Evolutionary conservation across 2,113 vertebrate species (phyloP), one percentile per base, ranked within the genome.

Genomic region (Chroicocephalus ridibundus): DNA sequence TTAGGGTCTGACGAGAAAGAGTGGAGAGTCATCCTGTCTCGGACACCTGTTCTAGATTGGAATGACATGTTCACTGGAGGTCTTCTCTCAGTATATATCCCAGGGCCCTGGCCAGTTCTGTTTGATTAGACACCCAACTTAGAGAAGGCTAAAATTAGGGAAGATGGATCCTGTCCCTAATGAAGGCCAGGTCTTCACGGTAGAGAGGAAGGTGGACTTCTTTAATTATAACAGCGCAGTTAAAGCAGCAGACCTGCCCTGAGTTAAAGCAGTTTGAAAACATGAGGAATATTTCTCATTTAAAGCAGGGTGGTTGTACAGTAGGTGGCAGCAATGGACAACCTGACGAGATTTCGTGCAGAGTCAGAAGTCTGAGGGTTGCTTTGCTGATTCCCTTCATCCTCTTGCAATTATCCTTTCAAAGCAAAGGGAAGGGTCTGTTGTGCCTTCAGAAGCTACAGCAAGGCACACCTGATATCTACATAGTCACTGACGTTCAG

Each of bases 11-110:
- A 54, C 2, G 0, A 85, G 51, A 62, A 78, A 52, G 29, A 72
- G 15, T 1, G 11, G 4, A 40, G 13, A 71, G 36, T 76, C 38
- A 44, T 72, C 14, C 31, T 65, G 5, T 66, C 49, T 80, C 82
- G 27, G 27, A 61, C 8, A 34, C 4, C 4, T 65, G 6, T 55
- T 71, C 36, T 27, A 57, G 6, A 20, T 2, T 68, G 47, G 19
- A 64, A 51, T 0, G 4, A 29, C 1, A 0, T 29, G 4, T 58
- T 64, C 3, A 0, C 20, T 68, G 42, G 9, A 75, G 11, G 40
- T 15, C 6, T 72, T 88, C 6, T 54, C 21, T 70, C 31, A 34
- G 22, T 32, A 55, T 44, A 21, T 27, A 64, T n/a, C 15, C 19
- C 13, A 82, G 9, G 12, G 11, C 22, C 2, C 0, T 58, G 38